Evolutionary conservation across 2,113 vertebrate genomes (phyloP).

Genomic region (Tragelaphus scriptus): DNA sequence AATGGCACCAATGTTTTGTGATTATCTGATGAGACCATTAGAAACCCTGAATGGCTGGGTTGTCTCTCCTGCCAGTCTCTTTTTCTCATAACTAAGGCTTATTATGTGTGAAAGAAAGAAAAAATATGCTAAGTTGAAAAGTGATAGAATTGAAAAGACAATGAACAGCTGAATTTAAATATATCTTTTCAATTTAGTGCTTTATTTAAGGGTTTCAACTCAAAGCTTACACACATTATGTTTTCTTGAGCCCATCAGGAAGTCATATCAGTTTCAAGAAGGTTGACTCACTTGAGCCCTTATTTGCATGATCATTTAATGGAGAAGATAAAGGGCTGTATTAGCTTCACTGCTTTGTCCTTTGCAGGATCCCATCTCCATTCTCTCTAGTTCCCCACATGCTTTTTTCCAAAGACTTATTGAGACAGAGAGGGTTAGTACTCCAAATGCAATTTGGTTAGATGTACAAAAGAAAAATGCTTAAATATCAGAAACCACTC

Average conservation of each 20-base stretch:
- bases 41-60: slow-evolving; percentile 49
- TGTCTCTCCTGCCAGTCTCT: slow-evolving; percentile 50
- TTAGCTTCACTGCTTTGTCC: slow-evolving; percentile 29
- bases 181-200: slow-evolving; percentile 62
- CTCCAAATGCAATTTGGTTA: slow-evolving; percentile 62
- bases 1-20: slow-evolving; percentile 43
- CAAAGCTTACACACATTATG: slow-evolving; percentile 34
- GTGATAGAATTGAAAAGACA: slow-evolving; percentile 56
- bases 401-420: slow-evolving; percentile 49
- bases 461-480: slow-evolving; percentile 46
- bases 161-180: slow-evolving; percentile 59
- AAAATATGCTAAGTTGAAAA: slow-evolving; percentile 37
- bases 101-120: slow-evolving; percentile 48
- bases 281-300: slow-evolving; percentile 8
- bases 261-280: slow-evolving; percentile 57
- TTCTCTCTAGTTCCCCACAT: neutral
- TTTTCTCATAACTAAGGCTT: slow-evolving; percentile 51
- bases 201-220: slow-evolving; percentile 39
- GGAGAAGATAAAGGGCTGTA: slow-evolving; percentile 51
- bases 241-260: slow-evolving; percentile 51
- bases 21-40: slow-evolving; percentile 67
- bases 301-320: slow-evolving; percentile 57
- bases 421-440: slow-evolving; percentile 54
- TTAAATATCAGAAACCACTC: slow-evolving; percentile 56
- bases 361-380: slow-evolving; percentile 12